Percentiles rank a stretch among this genome's conserved stretches.
Evolutionary conservation across 2,113 vertebrate genomes (phyloP).

Genomic region (Nyctibius bracteatus): DNA sequence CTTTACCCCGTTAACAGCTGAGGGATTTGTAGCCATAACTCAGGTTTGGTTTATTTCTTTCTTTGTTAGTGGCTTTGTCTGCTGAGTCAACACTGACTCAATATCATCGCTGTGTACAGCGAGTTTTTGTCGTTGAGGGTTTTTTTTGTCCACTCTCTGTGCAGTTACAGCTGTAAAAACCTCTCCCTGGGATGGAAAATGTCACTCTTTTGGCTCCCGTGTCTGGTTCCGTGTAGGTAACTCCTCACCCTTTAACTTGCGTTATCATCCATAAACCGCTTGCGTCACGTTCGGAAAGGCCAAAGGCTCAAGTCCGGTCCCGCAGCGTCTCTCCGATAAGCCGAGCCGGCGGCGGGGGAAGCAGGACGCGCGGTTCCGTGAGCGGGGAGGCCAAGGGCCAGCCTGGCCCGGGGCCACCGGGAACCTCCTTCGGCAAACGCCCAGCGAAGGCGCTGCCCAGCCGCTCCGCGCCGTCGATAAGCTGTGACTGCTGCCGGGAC

Average conservation of each 20-base stretch:
- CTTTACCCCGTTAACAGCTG: neutral
- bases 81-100: neutral
- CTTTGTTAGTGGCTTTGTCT: neutral
- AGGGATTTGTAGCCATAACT: neutral
- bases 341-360: neutral
- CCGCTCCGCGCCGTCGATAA: neutral
- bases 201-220: neutral
- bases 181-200: neutral
- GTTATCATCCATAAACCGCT: neutral
- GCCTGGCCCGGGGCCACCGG: constrained; percentile 46
- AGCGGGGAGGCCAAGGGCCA: constrained; percentile 22
- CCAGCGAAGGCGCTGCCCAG: neutral
- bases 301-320: neutral
- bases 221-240: neutral
- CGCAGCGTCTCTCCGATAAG: neutral
- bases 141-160: neutral
- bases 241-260: neutral
- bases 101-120: fast-evolving
- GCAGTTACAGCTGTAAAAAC: neutral
- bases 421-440: constrained; percentile 66
- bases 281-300: neutral
- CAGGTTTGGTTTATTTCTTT: neutral
- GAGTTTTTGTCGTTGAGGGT: too few species aligned
- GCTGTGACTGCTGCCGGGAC: too few species aligned
- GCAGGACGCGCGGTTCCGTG: constrained; percentile 55